phyloP scores from a whole-genome alignment of 2,888 invertebrate species.

The Ennomos erosarius region DNA sequence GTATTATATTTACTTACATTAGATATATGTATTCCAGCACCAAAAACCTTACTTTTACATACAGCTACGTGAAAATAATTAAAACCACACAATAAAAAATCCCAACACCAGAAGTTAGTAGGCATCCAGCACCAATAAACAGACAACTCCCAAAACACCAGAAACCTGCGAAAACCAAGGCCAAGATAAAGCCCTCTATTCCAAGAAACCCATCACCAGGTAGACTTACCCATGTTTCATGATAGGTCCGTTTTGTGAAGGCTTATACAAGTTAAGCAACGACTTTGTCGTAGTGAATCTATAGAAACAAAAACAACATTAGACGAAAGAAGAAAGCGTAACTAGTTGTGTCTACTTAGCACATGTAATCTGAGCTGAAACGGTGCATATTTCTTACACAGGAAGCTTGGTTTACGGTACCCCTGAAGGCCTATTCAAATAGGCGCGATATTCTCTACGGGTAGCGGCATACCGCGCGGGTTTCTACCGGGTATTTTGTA shows the following conservation, averaged over 20 bases:
- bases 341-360: slow-evolving; percentile 28
- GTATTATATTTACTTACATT: too few relatives aligned
- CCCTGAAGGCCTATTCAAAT: too few relatives aligned
- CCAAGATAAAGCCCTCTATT: not conserved
- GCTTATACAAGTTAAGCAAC: slow-evolving; percentile 89
- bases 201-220: slow-evolving; percentile 38
- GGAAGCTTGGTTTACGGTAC: too few relatives aligned
- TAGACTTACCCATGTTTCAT: slow-evolving; percentile 89
- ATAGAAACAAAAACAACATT: slow-evolving; percentile 58
- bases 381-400: not conserved
- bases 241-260: slow-evolving; percentile 86
- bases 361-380: slow-evolving; percentile 9
- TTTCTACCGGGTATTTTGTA: too few relatives aligned
- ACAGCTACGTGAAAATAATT: too few relatives aligned
- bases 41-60: too few relatives aligned
- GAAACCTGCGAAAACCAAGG: slow-evolving; percentile 1
- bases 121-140: not conserved
- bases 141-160: not conserved
- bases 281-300: slow-evolving; percentile 90
- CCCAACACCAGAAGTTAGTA: too few relatives aligned
- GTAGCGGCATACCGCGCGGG: too few relatives aligned
- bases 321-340: slow-evolving; percentile 50
- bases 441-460: too few relatives aligned
- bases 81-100: too few relatives aligned
- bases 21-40: too few relatives aligned